Evolutionary conservation across 2,888 invertebrate species (phyloP), one percentile per base, ranked within the genome.

Genomic region (Macrophya annulata): DNA sequence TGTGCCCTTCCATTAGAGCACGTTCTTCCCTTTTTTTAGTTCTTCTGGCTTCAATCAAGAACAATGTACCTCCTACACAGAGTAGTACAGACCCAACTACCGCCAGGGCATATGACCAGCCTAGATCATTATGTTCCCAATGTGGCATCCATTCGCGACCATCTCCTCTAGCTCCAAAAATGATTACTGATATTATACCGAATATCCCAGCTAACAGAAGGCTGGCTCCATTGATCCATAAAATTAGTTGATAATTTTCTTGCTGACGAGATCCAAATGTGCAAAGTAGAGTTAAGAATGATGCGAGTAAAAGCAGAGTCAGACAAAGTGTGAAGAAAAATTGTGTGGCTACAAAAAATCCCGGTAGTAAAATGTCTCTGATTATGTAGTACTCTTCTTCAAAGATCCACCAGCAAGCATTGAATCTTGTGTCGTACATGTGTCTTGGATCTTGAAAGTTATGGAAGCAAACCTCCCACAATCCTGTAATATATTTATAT

Each of bases 301-400:
- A 94, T 15, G 97, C 96, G 17, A 97, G 94, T 65, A 99, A 93
- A 85, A 98, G 95, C 89, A 98, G 94, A 12, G 98, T 97, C 93
- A 99, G 95, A 86, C 97, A 96, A 65, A 99, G 94, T 0, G 99
- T 98, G 92, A 98, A 98, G 94, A 99, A 98, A 88, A 99, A 97
- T 93, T 99, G 99, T 0, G 98, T 98, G 0, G 98, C 97, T 85
- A 99, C 96, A 91, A 99, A 99, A 94, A 99, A 99, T 17, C 97
- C 96, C 84, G 98, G 98, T 89, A 98, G 94, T 4, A 99, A 94
- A 90, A 98, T 97, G 89, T 98, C 97, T 90, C 98, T 97, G 88
- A 99, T 98, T 86, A 99, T 98, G 92, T 98, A 98, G 93, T 98
- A 99, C 94, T 99, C 99, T 93, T 98, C 99, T 94, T 99, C 98